Conservation (phyloP, 2,113 vertebrate genomes). For the Channa maculata region DNA sequence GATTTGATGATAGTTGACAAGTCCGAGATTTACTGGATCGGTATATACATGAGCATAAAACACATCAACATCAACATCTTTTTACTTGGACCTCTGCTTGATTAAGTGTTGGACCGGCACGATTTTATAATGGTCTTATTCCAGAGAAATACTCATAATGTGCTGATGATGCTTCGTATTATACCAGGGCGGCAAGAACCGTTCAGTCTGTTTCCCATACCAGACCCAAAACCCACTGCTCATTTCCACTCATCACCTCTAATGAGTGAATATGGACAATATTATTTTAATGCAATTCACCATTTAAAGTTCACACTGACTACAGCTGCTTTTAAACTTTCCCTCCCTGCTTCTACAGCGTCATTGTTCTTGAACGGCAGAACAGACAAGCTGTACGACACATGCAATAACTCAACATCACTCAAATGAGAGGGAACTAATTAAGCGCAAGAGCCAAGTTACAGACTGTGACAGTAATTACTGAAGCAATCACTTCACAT, state of each 20-base stretch:
- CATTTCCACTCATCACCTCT: conserved; percentile 29
- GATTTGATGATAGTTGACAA: too few species aligned
- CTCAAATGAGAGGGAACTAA: conserved; percentile 66
- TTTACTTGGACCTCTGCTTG: background rate
- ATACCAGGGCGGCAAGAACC: background rate
- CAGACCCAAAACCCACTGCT: conserved; percentile 12
- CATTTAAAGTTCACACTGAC: background rate
- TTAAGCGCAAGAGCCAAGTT: conserved; percentile 64
- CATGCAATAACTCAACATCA: conserved; percentile 47
- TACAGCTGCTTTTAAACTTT: conserved; percentile 28
- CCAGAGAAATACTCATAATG: background rate
- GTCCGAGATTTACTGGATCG: too few species aligned
- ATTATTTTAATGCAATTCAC: background rate
- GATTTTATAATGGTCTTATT: conserved; percentile 10
- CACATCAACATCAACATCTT: too few species aligned
- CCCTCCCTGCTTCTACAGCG: conserved; percentile 10
- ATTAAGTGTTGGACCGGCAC: conserved; percentile 5
- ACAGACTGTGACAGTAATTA: conserved; percentile 79
- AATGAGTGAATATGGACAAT: conserved; percentile 24
- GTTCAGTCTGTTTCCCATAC: conserved; percentile 14
- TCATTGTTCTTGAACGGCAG: conserved; percentile 33
- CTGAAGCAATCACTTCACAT: conserved; percentile 76
- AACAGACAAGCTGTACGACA: conserved; percentile 16
- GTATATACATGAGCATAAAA: too few species aligned
- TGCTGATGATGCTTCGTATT: conserved; percentile 10